A percentile compares a stretch with the other conserved stretches of the same genome.
Evolutionary conservation across 2,888 invertebrate species (phyloP).

Genomic region (Erynnis tages): DNA sequence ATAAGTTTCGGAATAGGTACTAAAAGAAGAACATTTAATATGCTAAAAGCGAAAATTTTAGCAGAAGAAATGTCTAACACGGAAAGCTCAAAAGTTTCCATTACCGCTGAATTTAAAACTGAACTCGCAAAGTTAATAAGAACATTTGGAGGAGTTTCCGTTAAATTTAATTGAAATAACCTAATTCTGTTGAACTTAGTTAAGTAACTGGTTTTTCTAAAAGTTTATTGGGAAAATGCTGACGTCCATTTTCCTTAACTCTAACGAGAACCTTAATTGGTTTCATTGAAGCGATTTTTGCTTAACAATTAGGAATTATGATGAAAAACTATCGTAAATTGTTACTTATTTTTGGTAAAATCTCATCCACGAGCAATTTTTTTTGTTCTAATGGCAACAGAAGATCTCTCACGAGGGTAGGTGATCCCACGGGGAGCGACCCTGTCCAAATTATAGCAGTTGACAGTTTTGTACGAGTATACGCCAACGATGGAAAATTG

Average conservation of each 20-base stretch:
- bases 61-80: conserved; percentile 1
- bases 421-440: too few species aligned
- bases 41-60: not conserved
- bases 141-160: conserved; percentile 19
- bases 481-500: too few species aligned
- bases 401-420: not conserved
- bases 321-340: not conserved
- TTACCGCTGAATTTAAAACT: conserved; percentile 23
- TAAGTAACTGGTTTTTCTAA: conserved; percentile 19
- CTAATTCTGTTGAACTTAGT: conserved; percentile 22
- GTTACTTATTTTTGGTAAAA: too few species aligned
- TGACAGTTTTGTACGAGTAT: too few species aligned
- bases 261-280: conserved; percentile 2
- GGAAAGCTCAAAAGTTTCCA: conserved; percentile 6
- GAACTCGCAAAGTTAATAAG: conserved; percentile 25
- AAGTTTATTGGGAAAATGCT: conserved; percentile 13
- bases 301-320: not conserved
- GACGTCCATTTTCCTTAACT: conserved; percentile 1
- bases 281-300: conserved; percentile 1
- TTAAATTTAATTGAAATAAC: conserved; percentile 26
- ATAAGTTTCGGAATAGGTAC: not conserved
- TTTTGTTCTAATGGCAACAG: not conserved
- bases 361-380: too few species aligned
- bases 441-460: too few species aligned
- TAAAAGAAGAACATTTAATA: too few species aligned